Percentiles rank a stretch among this genome's conserved stretches.
These are phyloP conservation scores for Carabus problematicus DNA, from an alignment of 2,888 invertebrate genomes.

Conservation along the genomic window DNA sequence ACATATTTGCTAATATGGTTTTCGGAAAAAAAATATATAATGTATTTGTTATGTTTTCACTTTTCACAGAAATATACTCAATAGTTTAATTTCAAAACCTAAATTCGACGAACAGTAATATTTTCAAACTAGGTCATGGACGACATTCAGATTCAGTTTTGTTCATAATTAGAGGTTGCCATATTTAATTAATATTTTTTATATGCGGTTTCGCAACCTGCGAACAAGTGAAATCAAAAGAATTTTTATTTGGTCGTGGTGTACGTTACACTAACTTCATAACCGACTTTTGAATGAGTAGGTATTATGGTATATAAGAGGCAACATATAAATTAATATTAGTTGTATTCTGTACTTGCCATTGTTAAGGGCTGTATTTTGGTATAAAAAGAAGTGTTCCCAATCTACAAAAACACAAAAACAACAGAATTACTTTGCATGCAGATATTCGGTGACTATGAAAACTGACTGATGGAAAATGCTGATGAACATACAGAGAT, in stretches of 20 bases:
- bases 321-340: conserved; percentile 5
- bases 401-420: conserved; percentile 34
- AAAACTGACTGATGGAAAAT: background rate
- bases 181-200: too few relatives aligned
- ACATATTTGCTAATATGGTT: too few relatives aligned
- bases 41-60: too few relatives aligned
- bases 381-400: conserved; percentile 31
- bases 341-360: conserved; percentile 26
- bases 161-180: too few relatives aligned
- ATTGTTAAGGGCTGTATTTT: conserved; percentile 28
- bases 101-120: too few relatives aligned
- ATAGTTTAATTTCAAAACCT: too few relatives aligned
- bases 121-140: too few relatives aligned
- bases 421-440: conserved; percentile 19
- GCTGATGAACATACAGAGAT: background rate
- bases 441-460: background rate
- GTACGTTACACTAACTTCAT: conserved; percentile 2
- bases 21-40: too few relatives aligned
- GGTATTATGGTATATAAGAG: background rate
- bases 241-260: conserved; percentile 2
- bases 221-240: background rate
- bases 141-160: too few relatives aligned
- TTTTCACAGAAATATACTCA: too few relatives aligned
- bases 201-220: too few relatives aligned
- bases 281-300: background rate